Evolutionary conservation across 2,113 vertebrate species (phyloP).

Genomic region (Vicugna pacos): DNA sequence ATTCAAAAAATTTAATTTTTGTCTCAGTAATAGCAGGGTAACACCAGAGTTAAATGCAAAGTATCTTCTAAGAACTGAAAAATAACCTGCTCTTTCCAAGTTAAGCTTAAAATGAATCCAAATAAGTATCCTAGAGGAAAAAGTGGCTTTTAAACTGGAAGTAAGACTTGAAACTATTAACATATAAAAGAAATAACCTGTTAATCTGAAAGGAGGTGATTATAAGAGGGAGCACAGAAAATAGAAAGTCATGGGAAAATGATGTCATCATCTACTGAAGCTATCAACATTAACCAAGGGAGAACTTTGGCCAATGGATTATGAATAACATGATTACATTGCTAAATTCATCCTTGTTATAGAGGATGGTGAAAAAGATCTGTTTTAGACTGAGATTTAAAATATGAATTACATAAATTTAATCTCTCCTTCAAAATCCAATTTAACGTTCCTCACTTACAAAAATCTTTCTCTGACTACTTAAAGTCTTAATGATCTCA

Average conservation of each 20-base stretch:
- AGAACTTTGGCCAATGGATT: neutral
- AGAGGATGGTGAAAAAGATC: neutral
- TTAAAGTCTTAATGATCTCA: neutral
- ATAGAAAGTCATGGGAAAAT: neutral
- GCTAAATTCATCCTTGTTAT: neutral
- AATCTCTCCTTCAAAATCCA: slow-evolving; percentile 22
- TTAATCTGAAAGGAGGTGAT: neutral
- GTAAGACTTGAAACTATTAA: neutral
- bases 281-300: neutral
- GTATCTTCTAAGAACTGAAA: slow-evolving; percentile 2
- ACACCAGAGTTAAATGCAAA: neutral
- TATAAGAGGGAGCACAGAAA: neutral
- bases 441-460: neutral
- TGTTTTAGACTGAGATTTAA: slow-evolving; percentile 13
- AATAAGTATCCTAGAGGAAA: neutral
- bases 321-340: neutral
- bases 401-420: neutral
- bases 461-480: neutral
- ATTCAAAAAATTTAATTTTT: neutral
- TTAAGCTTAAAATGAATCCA: slow-evolving; percentile 36
- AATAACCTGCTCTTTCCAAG: neutral
- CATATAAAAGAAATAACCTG: neutral
- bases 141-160: neutral
- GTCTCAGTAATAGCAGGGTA: neutral
- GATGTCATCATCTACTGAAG: neutral